Base-by-base conservation (phyloP, 2,888 invertebrate species). In the Melinaea menophilus region DNA sequence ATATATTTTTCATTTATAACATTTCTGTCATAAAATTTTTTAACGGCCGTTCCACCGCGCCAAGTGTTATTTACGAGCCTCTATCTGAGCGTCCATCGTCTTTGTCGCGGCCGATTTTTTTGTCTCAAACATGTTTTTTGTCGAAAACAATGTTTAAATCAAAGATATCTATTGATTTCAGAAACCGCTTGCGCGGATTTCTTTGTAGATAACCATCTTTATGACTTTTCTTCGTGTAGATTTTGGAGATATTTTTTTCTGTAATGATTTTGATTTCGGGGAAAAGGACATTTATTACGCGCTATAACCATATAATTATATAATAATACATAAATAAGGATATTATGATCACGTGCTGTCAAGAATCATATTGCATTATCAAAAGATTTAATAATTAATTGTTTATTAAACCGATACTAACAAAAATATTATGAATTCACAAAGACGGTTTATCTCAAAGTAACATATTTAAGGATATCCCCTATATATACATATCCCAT, bases 1-100 rank as follows among this genome's bases (percentile, higher is more conserved):
- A 51, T 51, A 51, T 51, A 51, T 51, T 5, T 31, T 5, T 31
- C 51, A 51, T 51, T 51, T 31, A 51, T 51, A 51, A 51, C 51
- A 51, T 51, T 51, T 51, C 7, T 51, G 31, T 51, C 51, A 51
- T 61, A 61, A 64, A 61, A 41, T 11, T 9, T 62, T 64, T 59
- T 47, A 62, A 62, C 54, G 48, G 55, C 58, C 62, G 56, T 67
- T 64, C 56, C 62, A 65, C 61, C 63, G 60, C 73, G 80, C 79
- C 78, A 82, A 82, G 84, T 85, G 88, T 88, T 88, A 88, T 89
- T 90, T 89, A 90, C 86, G 78, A 79, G 75, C 75, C 66, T 72
- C 82, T 87, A 87, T 87, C 86, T 80, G 69, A 67, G 75, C 41
- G 41, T 78, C 72, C 72, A 78, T 77, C 76, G 76, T 79, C 86